Evolutionary conservation across 2,113 vertebrate species (phyloP).

Genomic region (Aleadryas rufinucha): DNA sequence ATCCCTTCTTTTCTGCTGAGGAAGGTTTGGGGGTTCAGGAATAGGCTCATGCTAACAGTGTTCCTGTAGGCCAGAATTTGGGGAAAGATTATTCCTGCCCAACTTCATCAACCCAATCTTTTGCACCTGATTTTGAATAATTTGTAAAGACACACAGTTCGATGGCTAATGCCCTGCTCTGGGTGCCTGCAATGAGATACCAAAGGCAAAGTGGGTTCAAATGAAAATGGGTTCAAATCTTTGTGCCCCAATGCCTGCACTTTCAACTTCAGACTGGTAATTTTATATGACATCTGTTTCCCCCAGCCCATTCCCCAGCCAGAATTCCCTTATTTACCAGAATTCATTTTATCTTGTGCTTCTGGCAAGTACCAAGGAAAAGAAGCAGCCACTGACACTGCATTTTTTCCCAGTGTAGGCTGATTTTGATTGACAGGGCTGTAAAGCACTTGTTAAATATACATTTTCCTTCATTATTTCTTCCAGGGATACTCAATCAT

Average conservation of each 20-base stretch:
- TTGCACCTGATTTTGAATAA: neutral
- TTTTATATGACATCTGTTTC: neutral
- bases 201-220: neutral
- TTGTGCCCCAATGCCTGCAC: neutral
- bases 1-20: neutral
- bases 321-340: neutral
- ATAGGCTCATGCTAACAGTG: neutral
- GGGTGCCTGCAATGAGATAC: neutral
- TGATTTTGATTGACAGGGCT: conserved; percentile 16
- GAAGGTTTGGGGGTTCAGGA: neutral
- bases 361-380: neutral
- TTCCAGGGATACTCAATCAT: neutral
- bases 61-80: neutral
- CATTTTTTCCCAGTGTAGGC: neutral
- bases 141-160: neutral
- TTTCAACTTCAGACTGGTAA: neutral
- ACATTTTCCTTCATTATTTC: neutral
- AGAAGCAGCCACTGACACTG: neutral
- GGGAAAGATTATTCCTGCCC: neutral
- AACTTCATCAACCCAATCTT: neutral
- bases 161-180: neutral
- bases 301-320: neutral
- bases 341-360: neutral
- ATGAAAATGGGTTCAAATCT: neutral
- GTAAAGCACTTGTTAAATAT: neutral